Conservation (phyloP, 2,113 vertebrate genomes). For the Vulpes ferrilata region DNA sequence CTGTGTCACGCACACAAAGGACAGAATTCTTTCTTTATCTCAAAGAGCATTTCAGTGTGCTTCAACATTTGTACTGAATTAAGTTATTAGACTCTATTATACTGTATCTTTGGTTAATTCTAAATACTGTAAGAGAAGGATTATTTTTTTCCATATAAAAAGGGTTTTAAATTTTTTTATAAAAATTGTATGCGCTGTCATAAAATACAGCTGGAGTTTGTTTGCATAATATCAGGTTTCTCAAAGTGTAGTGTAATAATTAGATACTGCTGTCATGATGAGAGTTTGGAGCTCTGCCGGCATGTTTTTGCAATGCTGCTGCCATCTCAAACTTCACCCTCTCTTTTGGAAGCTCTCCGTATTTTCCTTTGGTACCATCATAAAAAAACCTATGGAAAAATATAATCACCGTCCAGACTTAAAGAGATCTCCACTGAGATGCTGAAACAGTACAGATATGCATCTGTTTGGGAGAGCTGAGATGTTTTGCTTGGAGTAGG, state of each 20-base stretch:
- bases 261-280: conserved; percentile 71
- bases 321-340: conserved; percentile 56
- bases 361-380: conserved; percentile 51
- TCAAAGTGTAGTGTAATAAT: conserved; percentile 73
- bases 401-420: conserved; percentile 27
- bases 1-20: neutral
- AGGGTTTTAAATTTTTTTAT: conserved; percentile 52
- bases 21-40: conserved; percentile 60
- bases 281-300: conserved; percentile 43
- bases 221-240: conserved; percentile 80
- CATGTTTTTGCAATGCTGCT: conserved; percentile 56
- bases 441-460: neutral
- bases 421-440: neutral
- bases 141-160: conserved; percentile 69
- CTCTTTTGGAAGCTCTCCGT: conserved; percentile 35
- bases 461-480: neutral
- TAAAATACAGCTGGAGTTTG: conserved; percentile 77
- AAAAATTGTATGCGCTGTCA: conserved; percentile 72
- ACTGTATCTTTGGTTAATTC: conserved; percentile 68
- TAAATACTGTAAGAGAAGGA: conserved; percentile 53
- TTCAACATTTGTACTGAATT: conserved; percentile 74
- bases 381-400: conserved; percentile 65
- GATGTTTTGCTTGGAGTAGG: neutral
- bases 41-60: conserved; percentile 35
- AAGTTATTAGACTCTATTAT: conserved; percentile 62